Percentiles rank a stretch among this genome's conserved stretches.
These are phyloP conservation scores for Arrhopalites spinosus DNA, from an alignment of 2,888 invertebrate genomes.

Conservation along the genomic window DNA sequence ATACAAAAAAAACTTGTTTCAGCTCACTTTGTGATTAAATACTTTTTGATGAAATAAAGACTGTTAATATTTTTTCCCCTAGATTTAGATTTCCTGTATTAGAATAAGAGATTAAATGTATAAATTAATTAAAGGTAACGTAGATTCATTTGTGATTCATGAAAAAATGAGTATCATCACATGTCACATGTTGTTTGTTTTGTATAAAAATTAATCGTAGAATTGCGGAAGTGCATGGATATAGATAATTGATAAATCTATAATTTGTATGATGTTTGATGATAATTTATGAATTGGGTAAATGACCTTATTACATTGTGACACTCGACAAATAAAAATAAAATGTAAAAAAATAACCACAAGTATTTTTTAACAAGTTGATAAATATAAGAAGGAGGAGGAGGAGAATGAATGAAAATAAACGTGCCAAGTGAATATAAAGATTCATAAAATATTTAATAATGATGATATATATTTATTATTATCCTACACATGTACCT, in stretches of 20 bases:
- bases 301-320: conserved; percentile 23
- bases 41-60: no score
- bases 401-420: conserved; percentile 14
- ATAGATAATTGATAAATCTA: background rate
- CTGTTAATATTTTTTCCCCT: no score
- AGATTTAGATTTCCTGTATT: no score
- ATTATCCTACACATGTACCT: background rate
- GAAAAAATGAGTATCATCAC: background rate
- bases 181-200: no score
- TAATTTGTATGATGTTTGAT: background rate
- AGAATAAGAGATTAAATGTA: no score
- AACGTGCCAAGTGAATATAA: conserved; percentile 1
- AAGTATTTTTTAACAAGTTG: conserved; percentile 1
- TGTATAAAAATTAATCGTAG: no score
- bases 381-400: no score
- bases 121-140: no score
- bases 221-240: background rate
- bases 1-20: no score
- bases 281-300: conserved; percentile 4
- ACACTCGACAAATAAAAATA: background rate
- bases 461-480: background rate
- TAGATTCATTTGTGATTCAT: no score
- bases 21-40: no score
- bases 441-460: background rate
- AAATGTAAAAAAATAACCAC: background rate